Base-by-base conservation (phyloP, 2,888 invertebrate species). In the Eledona agricola region DNA sequence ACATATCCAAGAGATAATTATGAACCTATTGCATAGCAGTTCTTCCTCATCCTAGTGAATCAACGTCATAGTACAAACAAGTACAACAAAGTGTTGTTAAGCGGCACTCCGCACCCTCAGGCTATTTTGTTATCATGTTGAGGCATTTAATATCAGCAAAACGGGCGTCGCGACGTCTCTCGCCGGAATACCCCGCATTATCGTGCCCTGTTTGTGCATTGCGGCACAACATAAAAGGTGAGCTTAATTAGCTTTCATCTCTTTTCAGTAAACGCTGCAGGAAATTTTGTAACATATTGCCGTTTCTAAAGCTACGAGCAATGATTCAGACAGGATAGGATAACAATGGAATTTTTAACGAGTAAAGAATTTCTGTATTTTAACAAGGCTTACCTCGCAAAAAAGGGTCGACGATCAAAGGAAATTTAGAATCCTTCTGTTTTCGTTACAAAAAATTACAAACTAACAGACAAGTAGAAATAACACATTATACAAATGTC, bases 161-260 rank as follows among this genome's bases (percentile, higher is more conserved):
- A 22, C 31, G 26, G 31, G 35, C 45, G 20, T 35, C 45, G 45
- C 31, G 35, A 45, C 37, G 35, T 51, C 43, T 38, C 49, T 51
- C 52, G 4, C 40, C 23, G 25, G 52, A 38, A 52, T 46, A 31
- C 28, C 13, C 52, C 40, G 52, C 45, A 51, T 45, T 46, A 52
- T 52, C 52, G 46, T 46, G 45, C 23, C 40, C 40, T 46, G 37
- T 46, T 52, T 52, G 52, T 52, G 52, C 52, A 46, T 38, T 51
- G 51, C 51, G 37, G 51, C 45, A 51, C 37, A 20, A 51, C 37
- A 45, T 45, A 28, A 42, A 51, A 51, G 29, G 43, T 51, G 20
- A 28, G 29, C 29, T 47, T 47, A 47, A 47, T 47, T 47, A 47
- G 37, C 29, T 20, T 37, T 47, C 29, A 31, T 45, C 45, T 23